These are phyloP conservation scores for Cerceris ruficornis DNA, from an alignment of 2,888 invertebrate genomes.

Conservation along the genomic window DNA sequence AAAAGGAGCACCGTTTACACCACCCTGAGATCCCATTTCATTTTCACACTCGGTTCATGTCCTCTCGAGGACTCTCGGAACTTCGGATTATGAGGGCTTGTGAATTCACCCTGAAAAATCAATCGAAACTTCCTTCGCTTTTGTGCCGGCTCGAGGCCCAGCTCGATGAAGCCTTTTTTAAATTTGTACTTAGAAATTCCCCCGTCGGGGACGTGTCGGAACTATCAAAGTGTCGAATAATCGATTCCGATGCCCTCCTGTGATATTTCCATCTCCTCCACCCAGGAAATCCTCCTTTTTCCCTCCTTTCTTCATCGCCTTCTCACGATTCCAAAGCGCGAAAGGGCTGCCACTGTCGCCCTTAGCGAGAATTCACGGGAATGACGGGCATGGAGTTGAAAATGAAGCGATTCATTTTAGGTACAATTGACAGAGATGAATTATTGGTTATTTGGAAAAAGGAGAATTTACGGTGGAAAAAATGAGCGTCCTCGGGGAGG, in stretches of 20 bases:
- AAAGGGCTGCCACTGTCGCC: no score
- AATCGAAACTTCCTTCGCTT: conserved; percentile 42
- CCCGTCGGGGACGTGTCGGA: conserved; percentile 19
- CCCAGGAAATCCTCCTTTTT: conserved; percentile 8
- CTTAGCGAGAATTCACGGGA: no score
- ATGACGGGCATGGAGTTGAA: no score
- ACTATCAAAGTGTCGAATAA: conserved; percentile 34
- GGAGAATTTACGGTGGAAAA: no score
- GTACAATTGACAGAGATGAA: no score
- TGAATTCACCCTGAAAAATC: conserved; percentile 55
- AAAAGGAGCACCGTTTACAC: conserved; percentile 1
- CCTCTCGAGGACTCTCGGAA: conserved; percentile 25
- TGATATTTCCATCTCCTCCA: conserved; percentile 14
- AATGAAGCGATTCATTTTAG: no score
- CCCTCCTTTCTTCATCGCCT: conserved; percentile 14
- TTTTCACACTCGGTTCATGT: conserved; percentile 36
- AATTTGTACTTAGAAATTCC: conserved; percentile 56
- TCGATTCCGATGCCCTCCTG: conserved; percentile 30
- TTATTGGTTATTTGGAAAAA: no score
- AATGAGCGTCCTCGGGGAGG: no score
- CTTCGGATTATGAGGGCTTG: conserved; percentile 46
- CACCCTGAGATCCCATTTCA: conserved; percentile 55
- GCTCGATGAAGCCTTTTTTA: conserved; percentile 20
- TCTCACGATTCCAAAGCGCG: no score
- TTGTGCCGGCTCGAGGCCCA: conserved; percentile 17